These are phyloP conservation scores for Rhinoptilus africanus DNA, from an alignment of 2,113 vertebrate species.

Conservation along the genomic window DNA sequence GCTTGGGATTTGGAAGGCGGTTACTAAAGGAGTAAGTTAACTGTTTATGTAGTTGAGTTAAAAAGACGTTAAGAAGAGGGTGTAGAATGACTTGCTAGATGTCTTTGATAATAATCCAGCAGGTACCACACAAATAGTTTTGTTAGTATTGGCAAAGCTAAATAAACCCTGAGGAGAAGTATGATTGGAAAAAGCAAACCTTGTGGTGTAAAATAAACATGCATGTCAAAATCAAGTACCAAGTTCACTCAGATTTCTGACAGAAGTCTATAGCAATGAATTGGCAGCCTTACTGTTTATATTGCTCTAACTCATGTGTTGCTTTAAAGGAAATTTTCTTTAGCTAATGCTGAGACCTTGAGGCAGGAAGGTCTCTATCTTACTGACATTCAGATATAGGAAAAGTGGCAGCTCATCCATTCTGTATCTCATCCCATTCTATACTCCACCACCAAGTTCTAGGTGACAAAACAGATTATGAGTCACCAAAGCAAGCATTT, in stretches of 20 bases:
- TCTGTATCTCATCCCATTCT: neutral
- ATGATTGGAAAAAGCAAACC: constrained; percentile 51
- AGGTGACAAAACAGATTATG: neutral
- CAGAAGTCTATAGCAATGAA: constrained; percentile 45
- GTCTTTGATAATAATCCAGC: constrained; percentile 63
- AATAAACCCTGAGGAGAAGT: constrained; percentile 54
- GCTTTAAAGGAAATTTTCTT: constrained; percentile 48
- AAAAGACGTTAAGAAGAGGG: constrained; percentile 59
- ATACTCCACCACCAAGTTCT: neutral
- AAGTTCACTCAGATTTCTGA: constrained; percentile 43
- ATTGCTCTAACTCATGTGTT: constrained; percentile 50
- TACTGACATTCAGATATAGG: neutral
- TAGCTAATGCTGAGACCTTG: constrained; percentile 33
- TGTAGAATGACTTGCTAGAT: constrained; percentile 63
- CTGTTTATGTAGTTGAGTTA: constrained; percentile 65
- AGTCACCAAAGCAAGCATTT: neutral
- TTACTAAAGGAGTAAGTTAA: constrained; percentile 32
- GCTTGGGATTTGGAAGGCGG: constrained; percentile 37
- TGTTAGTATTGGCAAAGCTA: constrained; percentile 55
- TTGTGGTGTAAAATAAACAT: constrained; percentile 60
- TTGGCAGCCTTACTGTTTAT: constrained; percentile 47
- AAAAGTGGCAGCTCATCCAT: constrained; percentile 22
- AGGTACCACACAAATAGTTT: constrained; percentile 58
- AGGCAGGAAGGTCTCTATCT: constrained; percentile 33
- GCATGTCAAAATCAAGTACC: constrained; percentile 56